Conservation (phyloP, 2,888 invertebrate species). For the Papilio elwesi region DNA sequence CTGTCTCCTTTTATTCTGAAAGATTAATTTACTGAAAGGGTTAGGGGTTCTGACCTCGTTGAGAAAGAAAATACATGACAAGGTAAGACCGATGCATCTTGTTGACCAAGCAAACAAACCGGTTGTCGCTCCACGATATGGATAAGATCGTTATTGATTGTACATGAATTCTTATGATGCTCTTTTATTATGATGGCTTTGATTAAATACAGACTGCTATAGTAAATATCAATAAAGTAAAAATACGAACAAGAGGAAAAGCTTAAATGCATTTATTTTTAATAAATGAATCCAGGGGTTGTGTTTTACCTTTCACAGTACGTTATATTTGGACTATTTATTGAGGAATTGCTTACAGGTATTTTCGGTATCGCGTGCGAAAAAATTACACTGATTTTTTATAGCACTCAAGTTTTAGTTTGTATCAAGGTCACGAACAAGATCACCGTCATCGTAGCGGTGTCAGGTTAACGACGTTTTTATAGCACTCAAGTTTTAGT, state of each 20-base stretch:
- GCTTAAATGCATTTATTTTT: too few relatives aligned
- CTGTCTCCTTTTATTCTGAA: background rate
- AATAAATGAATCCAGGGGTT: too few relatives aligned
- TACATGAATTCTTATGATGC: slow-evolving; percentile 12
- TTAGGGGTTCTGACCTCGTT: slow-evolving; percentile 10
- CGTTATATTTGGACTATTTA: too few relatives aligned
- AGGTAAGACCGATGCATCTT: slow-evolving; percentile 26
- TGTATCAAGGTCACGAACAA: too few relatives aligned
- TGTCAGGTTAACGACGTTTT: too few relatives aligned
- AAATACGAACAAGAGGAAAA: background rate
- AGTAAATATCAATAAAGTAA: background rate
- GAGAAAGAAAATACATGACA: slow-evolving; percentile 15
- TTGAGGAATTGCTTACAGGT: too few relatives aligned
- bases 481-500: too few relatives aligned
- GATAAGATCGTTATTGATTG: slow-evolving; percentile 28
- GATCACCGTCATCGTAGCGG: too few relatives aligned
- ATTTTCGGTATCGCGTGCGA: too few relatives aligned
- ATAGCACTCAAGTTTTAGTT: too few relatives aligned
- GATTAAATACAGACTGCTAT: background rate
- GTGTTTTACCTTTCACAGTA: too few relatives aligned
- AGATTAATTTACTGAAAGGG: slow-evolving; percentile 20
- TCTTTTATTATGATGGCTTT: slow-evolving; percentile 4
- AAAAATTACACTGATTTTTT: too few relatives aligned
- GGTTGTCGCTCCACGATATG: slow-evolving; percentile 15
- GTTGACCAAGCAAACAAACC: slow-evolving; percentile 26